A percentile compares a stretch with the other conserved stretches of the same genome.
Conservation (phyloP, 1,140 invertebrate species). For the Penaeus chinensis region DNA sequence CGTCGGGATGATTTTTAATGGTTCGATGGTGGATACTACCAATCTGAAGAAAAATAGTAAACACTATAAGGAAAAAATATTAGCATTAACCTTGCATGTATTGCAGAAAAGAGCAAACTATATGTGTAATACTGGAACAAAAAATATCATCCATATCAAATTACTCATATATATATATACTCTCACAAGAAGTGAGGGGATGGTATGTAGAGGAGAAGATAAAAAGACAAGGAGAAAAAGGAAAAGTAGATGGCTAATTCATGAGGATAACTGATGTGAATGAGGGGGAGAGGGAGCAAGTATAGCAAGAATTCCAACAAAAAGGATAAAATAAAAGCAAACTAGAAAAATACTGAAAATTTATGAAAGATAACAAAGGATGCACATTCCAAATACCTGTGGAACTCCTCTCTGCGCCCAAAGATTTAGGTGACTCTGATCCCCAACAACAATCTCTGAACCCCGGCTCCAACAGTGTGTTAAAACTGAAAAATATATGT, state of each 20-base stretch:
- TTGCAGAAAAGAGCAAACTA: background rate
- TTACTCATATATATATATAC: too few relatives aligned
- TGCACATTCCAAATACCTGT: slow-evolving; percentile 28
- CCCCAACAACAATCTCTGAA: slow-evolving; percentile 86
- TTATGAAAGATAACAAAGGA: too few relatives aligned
- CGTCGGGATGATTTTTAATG: slow-evolving; percentile 82
- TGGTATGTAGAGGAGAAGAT: too few relatives aligned
- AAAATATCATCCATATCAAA: too few relatives aligned
- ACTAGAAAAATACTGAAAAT: background rate
- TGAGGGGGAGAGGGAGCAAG: background rate
- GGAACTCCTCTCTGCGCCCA: slow-evolving; percentile 71
- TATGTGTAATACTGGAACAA: too few relatives aligned
- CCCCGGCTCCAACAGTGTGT: slow-evolving; percentile 87
- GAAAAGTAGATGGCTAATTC: background rate
- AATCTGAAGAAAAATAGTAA: slow-evolving; percentile 20
- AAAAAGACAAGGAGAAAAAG: too few relatives aligned
- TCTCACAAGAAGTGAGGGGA: too few relatives aligned
- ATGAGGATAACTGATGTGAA: background rate
- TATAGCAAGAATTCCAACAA: background rate
- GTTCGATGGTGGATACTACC: slow-evolving; percentile 75
- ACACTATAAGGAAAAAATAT: background rate
- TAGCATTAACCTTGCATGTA: background rate
- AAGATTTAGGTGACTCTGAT: slow-evolving; percentile 82
- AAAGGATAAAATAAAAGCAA: slow-evolving; percentile 68
- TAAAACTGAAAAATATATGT: slow-evolving; percentile 78